These are phyloP conservation scores for Ernsta delagoae DNA, from an alignment of 2,888 invertebrate species.

Conservation along the genomic window DNA sequence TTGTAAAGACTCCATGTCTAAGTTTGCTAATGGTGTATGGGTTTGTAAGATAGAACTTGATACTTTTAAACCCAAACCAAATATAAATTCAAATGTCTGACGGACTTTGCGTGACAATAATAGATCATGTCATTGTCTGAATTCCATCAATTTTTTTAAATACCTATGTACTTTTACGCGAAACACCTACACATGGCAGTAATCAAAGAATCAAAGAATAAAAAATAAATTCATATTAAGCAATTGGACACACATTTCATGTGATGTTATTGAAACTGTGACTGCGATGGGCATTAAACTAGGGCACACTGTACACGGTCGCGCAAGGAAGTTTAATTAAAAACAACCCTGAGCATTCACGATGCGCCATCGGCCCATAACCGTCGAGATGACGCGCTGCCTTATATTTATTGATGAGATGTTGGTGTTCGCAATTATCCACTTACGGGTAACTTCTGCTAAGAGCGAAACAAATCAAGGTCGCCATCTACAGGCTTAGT, in stretches of 20 bases:
- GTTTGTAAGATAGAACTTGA: constrained; percentile 41
- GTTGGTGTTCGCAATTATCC: constrained; percentile 58
- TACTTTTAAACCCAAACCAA: background rate
- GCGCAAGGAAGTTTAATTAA: constrained; percentile 63
- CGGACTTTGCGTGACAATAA: background rate
- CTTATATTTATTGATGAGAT: constrained; percentile 60
- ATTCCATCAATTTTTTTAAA: too few species aligned
- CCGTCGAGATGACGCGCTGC: constrained; percentile 54
- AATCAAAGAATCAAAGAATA: too few species aligned
- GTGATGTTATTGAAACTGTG: constrained; percentile 3
- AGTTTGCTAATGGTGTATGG: constrained; percentile 71
- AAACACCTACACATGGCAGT: too few species aligned
- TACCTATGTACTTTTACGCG: too few species aligned
- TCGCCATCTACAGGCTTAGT: constrained; percentile 45
- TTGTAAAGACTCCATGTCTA: constrained; percentile 69
- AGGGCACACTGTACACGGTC: constrained; percentile 51
- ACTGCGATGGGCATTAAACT: constrained; percentile 38
- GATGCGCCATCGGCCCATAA: constrained; percentile 54
- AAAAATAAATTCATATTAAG: too few species aligned
- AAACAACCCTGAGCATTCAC: constrained; percentile 62
- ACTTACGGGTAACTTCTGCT: constrained; percentile 59
- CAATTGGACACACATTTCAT: background rate
- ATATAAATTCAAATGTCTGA: background rate
- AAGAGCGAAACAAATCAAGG: constrained; percentile 69
- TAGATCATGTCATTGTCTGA: too few species aligned